These are phyloP conservation scores for Callaeas wilsoni DNA, from an alignment of 2,113 vertebrate genomes.

Conservation along the genomic window DNA sequence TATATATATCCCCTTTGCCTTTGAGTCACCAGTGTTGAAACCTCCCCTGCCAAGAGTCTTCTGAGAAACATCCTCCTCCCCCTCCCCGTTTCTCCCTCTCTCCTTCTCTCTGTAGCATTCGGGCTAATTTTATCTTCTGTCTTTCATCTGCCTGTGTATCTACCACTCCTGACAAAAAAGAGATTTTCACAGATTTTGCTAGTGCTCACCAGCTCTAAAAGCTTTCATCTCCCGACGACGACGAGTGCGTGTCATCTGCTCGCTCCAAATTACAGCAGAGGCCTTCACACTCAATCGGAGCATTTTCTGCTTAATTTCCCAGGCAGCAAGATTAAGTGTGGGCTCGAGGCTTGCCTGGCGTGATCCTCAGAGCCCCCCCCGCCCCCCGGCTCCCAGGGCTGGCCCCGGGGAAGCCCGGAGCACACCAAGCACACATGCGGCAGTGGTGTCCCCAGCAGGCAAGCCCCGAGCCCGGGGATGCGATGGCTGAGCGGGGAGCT, in stretches of 20 bases:
- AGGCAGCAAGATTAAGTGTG: conserved; percentile 37
- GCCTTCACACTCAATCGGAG: conserved; percentile 51
- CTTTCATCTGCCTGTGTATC: conserved; percentile 61
- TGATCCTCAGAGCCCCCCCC: not conserved
- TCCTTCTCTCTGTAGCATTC: not conserved
- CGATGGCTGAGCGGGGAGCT: not conserved
- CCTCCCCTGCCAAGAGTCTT: not conserved
- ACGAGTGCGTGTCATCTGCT: conserved; percentile 42
- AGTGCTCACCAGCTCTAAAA: conserved; percentile 58
- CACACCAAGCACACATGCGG: fast-evolving
- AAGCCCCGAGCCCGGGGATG: fast-evolving
- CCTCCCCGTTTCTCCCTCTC: not conserved
- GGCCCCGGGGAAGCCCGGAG: not conserved
- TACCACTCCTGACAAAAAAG: conserved; percentile 55
- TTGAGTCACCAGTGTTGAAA: not conserved
- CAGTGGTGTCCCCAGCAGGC: fast-evolving
- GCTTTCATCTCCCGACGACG: conserved; percentile 58
- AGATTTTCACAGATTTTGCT: conserved; percentile 55
- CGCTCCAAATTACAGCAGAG: conserved; percentile 55
- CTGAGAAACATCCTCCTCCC: not conserved
- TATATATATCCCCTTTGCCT: not conserved
- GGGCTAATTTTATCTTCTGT: conserved; percentile 60
- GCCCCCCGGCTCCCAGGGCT: not conserved
- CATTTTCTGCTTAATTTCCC: conserved; percentile 68
- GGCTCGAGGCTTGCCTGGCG: not conserved